Percentiles rank a stretch among this genome's conserved stretches.
These are phyloP conservation scores for Gephyroberyx darwinii DNA, from an alignment of 2,797 vertebrate species.

Conservation along the genomic window DNA sequence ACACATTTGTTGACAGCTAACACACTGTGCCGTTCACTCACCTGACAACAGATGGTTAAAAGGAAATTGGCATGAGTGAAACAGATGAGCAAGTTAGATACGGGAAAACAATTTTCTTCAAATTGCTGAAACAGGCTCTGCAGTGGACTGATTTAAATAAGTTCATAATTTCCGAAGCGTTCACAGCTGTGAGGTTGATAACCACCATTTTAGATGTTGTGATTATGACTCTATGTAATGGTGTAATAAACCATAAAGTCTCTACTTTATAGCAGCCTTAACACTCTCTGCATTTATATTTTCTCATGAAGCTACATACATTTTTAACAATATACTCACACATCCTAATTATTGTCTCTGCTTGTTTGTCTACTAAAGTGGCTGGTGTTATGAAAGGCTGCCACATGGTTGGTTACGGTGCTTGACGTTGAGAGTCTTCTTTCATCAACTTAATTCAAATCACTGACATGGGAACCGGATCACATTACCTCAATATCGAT, in stretches of 20 bases:
- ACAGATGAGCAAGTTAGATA: conserved; percentile 24
- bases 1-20: conserved; percentile 10
- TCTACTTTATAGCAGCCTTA: too few relatives aligned
- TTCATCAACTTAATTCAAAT: conserved; percentile 5
- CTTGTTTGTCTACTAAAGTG: background rate
- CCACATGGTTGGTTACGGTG: background rate
- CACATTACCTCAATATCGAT: too few relatives aligned
- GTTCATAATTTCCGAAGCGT: too few relatives aligned
- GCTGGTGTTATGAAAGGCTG: background rate
- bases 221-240: background rate
- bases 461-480: background rate
- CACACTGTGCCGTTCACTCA: conserved; percentile 45
- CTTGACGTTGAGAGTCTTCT: conserved; percentile 33
- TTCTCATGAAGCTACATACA: conserved; percentile 5
- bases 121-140: conserved; percentile 5
- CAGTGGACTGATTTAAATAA: conserved; percentile 1
- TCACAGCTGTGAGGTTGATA: too few relatives aligned
- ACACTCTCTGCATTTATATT: background rate
- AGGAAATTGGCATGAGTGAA: conserved; percentile 18
- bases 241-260: too few relatives aligned
- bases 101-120: conserved; percentile 19
- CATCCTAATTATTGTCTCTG: conserved; percentile 1
- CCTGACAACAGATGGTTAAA: conserved; percentile 33
- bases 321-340: conserved; percentile 16
- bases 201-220: background rate